A percentile compares a stretch with the other conserved stretches of the same genome.
These are phyloP conservation scores for Coenobita brevimanus DNA, from an alignment of 1,140 invertebrate genomes.

Conservation along the genomic window DNA sequence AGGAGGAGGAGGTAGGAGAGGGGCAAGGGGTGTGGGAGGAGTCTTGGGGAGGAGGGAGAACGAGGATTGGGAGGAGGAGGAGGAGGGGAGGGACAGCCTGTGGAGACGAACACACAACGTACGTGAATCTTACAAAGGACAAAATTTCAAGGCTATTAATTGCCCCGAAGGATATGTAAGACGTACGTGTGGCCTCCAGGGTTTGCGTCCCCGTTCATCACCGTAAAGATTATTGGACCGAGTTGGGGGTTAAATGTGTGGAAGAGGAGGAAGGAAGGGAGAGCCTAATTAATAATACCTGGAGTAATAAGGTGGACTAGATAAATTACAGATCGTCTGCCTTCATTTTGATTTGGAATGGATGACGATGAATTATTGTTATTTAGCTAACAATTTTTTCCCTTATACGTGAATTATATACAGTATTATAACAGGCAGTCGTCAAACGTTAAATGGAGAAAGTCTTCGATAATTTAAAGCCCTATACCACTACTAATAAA, in stretches of 20 bases:
- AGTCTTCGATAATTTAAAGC: slow-evolving; percentile 65
- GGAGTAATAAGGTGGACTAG: slow-evolving; percentile 62
- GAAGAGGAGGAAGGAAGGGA: slow-evolving; percentile 37
- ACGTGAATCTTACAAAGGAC: too few relatives aligned
- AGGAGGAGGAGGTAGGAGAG: too few relatives aligned
- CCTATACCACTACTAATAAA: slow-evolving; percentile 65
- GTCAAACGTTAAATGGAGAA: slow-evolving; percentile 62
- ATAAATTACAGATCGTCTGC: slow-evolving; percentile 63
- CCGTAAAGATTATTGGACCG: too few relatives aligned
- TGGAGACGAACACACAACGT: too few relatives aligned
- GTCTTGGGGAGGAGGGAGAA: too few relatives aligned
- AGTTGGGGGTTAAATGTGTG: not conserved
- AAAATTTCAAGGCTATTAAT: too few relatives aligned
- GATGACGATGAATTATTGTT: slow-evolving; percentile 66
- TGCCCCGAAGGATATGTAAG: too few relatives aligned
- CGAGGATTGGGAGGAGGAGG: too few relatives aligned
- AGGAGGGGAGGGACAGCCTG: too few relatives aligned
- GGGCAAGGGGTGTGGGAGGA: too few relatives aligned
- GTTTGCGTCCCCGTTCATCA: too few relatives aligned
- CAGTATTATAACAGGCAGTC: slow-evolving; percentile 65
- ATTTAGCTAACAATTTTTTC: slow-evolving; percentile 64
- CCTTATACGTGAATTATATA: slow-evolving; percentile 60
- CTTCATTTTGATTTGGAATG: slow-evolving; percentile 67
- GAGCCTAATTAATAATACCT: slow-evolving; percentile 66
- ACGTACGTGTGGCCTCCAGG: too few relatives aligned